Percentiles rank a stretch among this genome's conserved stretches.
These are phyloP conservation scores for Musca domestica DNA, from an alignment of 1,140 invertebrate species.

Conservation along the genomic window DNA sequence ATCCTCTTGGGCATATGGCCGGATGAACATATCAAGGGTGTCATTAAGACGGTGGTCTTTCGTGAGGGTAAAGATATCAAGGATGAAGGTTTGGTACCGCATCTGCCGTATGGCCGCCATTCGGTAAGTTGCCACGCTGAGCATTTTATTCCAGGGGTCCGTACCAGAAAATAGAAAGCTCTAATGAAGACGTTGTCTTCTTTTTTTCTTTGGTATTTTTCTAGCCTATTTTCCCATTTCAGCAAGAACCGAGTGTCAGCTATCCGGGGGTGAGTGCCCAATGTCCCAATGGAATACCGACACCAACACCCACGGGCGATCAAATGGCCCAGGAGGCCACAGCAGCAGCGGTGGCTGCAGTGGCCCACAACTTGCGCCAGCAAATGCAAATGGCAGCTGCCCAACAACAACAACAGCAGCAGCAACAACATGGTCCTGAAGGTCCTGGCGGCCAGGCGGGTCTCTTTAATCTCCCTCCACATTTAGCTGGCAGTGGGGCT, in stretches of 20 bases:
- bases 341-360: conserved; percentile 48
- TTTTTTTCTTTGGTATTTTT: conserved; percentile 12
- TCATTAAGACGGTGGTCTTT: conserved; percentile 88
- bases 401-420: conserved; percentile 55
- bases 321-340: conserved; percentile 52
- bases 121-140: conserved; percentile 39
- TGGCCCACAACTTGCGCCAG: conserved; percentile 65
- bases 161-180: background rate
- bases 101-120: conserved; percentile 50
- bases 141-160: background rate
- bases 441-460: conserved; percentile 50
- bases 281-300: conserved; percentile 27
- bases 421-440: conserved; percentile 56
- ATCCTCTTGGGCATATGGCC: conserved; percentile 89
- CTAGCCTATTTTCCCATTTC: conserved; percentile 51
- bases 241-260: conserved; percentile 41
- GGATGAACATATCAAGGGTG: conserved; percentile 87
- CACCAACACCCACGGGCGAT: conserved; percentile 31
- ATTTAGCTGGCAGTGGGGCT: conserved; percentile 43
- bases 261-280: conserved; percentile 40
- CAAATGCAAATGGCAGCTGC: conserved; percentile 73
- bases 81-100: conserved; percentile 58
- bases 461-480: conserved; percentile 50
- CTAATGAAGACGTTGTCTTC: background rate
- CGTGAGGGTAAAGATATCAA: conserved; percentile 75